phyloP scores from a whole-genome alignment of 2,888 invertebrate species.

The Malacosoma neustria region DNA sequence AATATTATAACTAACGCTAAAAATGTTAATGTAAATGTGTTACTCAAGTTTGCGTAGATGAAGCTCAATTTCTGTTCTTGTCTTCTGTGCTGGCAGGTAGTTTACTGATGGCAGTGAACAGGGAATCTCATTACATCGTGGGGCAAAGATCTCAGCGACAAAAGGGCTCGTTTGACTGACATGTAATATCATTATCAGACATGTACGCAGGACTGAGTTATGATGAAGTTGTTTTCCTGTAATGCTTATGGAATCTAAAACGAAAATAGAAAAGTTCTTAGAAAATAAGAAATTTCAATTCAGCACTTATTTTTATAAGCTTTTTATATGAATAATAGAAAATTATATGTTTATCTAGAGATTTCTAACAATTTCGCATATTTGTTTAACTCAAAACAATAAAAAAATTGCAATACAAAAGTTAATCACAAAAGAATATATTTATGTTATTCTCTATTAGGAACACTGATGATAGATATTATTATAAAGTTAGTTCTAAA shows the following conservation, averaged over 20 bases:
- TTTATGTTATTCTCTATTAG: too few relatives aligned
- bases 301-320: too few relatives aligned
- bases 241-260: background rate
- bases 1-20: too few relatives aligned
- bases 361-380: too few relatives aligned
- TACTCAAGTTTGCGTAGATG: background rate
- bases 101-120: constrained; percentile 6
- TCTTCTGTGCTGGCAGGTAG: constrained; percentile 6
- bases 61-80: background rate
- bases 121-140: constrained; percentile 4
- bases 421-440: too few relatives aligned
- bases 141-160: constrained; percentile 3
- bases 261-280: background rate
- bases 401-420: too few relatives aligned
- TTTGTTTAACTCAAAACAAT: too few relatives aligned
- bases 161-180: constrained; percentile 1
- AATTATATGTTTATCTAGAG: too few relatives aligned
- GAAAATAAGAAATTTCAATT: background rate
- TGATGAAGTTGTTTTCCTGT: background rate
- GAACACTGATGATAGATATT: too few relatives aligned
- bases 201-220: background rate
- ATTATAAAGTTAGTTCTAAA: too few relatives aligned
- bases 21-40: too few relatives aligned
- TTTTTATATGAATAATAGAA: too few relatives aligned
- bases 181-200: background rate